Evolutionary conservation across 2,113 vertebrate species (phyloP).

Genomic region (Hoplias malabaricus): DNA sequence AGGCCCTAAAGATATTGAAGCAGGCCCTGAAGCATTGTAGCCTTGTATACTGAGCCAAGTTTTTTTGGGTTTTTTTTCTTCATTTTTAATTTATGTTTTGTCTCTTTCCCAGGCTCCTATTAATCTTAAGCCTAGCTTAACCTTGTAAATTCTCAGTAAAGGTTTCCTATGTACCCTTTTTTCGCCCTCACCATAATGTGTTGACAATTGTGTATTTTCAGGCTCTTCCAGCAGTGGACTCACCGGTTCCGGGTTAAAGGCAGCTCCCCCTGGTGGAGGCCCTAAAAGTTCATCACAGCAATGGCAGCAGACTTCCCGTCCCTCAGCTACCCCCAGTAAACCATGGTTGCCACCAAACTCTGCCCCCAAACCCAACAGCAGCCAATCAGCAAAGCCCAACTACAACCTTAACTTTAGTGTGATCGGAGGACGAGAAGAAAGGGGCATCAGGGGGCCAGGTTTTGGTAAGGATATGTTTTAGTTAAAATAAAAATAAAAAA

Average conservation of each 20-base stretch:
- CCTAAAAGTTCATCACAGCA: conserved; percentile 72
- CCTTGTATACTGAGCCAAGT: too few relatives aligned
- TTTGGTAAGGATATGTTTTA: conserved; percentile 79
- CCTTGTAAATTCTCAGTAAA: too few relatives aligned
- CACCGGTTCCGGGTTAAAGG: conserved; percentile 67
- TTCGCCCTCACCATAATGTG: too few relatives aligned
- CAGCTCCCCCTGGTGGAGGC: conserved; percentile 67
- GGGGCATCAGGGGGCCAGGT: conserved; percentile 82
- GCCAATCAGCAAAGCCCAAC: conserved; percentile 77
- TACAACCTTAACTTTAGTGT: conserved; percentile 86
- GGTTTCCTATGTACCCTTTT: too few relatives aligned
- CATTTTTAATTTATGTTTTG: too few relatives aligned
- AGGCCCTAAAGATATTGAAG: too few relatives aligned
- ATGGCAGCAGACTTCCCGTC: conserved; percentile 78
- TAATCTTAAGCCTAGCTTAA: too few relatives aligned
- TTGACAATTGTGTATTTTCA: conserved; percentile 60
- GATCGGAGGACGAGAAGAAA: conserved; percentile 89
- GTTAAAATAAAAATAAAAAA: too few relatives aligned
- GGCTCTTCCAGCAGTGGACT: conserved; percentile 72
- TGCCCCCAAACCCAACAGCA: conserved; percentile 47
- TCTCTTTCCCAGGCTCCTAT: too few relatives aligned
- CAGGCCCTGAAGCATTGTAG: too few relatives aligned
- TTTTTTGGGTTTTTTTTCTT: not conserved
- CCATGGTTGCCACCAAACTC: conserved; percentile 64
- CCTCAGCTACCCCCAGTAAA: conserved; percentile 66